Evolutionary conservation across 2,888 invertebrate genomes (phyloP), one percentile per base, ranked within the genome.

Genomic region (Ophioninae sp.): DNA sequence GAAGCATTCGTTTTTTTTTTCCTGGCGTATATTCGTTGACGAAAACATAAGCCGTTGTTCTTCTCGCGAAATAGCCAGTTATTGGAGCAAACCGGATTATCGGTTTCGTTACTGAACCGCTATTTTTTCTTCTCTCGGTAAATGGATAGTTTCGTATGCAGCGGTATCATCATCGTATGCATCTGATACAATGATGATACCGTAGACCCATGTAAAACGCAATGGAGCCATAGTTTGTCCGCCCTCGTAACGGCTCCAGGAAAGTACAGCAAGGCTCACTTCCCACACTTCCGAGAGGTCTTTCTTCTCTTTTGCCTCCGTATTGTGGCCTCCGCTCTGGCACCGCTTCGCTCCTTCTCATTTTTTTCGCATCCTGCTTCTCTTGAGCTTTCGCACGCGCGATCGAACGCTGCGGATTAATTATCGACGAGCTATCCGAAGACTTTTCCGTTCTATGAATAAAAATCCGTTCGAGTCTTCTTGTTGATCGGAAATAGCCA

Each of bases 191-290:
- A 44, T 13, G 44, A 8, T 44, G 44, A 44, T 44, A 13, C 44
- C 13, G 13, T 13, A 37, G 21, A 21, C 23, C 44, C 61, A 70
- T 68, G 13, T 13, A 74, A 61, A 70, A 41, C 44, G 64, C 74
- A 75, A 69, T 74, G 73, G 67, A 70, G 74, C n/a, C 59, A 75
- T n/a, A n/a, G 76, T 30, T 81, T 6, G 50, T 41, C 44, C 74
- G 72, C 64, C 69, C 73, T 84, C 50, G 73, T 85, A 86, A 83
- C 83, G 86, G 83, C 81, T 83, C 68, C 64, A 81, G 86, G 81
- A 72, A 86, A 85, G 83, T 85, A 86, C 86, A 85, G 86, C 84
- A 86, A 86, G 86, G 83, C 77, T 86, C 82, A 86, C 86, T 86
- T 86, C 86, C 85, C 86, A 86, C 85, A 86, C 85, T 83, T 82